These are phyloP conservation scores for Acronicta alni DNA, from an alignment of 2,888 invertebrate species.

Conservation along the genomic window DNA sequence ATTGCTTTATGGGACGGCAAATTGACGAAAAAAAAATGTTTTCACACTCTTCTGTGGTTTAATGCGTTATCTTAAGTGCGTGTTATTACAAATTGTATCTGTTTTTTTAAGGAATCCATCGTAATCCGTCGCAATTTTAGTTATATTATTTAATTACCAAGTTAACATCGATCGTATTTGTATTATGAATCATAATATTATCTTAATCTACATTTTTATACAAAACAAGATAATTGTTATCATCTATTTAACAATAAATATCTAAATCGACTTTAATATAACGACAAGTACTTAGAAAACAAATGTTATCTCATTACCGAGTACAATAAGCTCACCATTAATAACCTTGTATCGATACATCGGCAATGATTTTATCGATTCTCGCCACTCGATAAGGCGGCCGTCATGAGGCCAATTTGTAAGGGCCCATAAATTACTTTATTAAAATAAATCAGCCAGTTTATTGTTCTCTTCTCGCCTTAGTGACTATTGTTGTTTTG, in stretches of 20 bases:
- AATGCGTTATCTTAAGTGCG: constrained; percentile 9
- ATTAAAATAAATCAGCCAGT: constrained; percentile 87
- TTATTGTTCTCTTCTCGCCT: constrained; percentile 87
- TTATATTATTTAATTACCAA: too few species aligned
- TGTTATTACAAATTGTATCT: neutral
- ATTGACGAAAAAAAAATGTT: constrained; percentile 51
- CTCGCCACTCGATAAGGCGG: constrained; percentile 79
- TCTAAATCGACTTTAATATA: constrained; percentile 19
- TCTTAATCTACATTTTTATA: too few species aligned
- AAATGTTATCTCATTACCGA: constrained; percentile 76
- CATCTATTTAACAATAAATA: constrained; percentile 4
- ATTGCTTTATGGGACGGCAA: constrained; percentile 65
- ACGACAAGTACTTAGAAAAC: constrained; percentile 53
- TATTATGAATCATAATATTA: too few species aligned
- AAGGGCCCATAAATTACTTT: constrained; percentile 86
- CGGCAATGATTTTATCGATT: constrained; percentile 81
- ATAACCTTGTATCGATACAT: constrained; percentile 80
- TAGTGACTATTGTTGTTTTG: constrained; percentile 78
- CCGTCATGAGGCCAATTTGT: constrained; percentile 86
- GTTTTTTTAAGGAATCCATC: neutral
- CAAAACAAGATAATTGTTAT: too few species aligned
- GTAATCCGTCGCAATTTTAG: too few species aligned
- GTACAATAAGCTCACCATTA: constrained; percentile 79
- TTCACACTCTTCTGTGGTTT: constrained; percentile 51
- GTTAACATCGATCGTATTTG: too few species aligned